A percentile compares a stretch with the other conserved stretches of the same genome.
phyloP scores from a whole-genome alignment of 2,797 vertebrate genomes.

The Clangula hyemalis region DNA sequence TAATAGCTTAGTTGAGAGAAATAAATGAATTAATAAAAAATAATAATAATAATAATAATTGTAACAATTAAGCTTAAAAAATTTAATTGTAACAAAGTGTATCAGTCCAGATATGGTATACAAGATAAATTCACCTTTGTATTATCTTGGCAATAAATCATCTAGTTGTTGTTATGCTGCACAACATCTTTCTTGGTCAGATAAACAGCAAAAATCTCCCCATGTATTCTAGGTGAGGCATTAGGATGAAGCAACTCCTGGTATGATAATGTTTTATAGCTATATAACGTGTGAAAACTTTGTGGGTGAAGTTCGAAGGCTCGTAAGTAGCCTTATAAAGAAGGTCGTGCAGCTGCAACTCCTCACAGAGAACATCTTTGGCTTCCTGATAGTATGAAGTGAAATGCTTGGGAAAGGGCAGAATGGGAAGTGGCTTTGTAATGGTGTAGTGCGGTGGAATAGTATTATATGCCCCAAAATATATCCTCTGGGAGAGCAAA shows the following conservation, averaged over 20 bases:
- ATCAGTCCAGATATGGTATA: conserved; percentile 48
- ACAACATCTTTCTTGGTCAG: neutral
- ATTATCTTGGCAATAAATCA: conserved; percentile 28
- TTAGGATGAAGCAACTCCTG: neutral
- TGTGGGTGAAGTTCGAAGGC: neutral
- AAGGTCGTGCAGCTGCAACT: neutral
- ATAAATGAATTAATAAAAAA: no score
- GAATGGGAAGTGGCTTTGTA: neutral
- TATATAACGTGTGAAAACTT: neutral
- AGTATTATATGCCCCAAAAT: neutral
- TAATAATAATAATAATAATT: neutral
- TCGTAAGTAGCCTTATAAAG: neutral
- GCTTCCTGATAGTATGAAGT: neutral
- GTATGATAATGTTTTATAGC: neutral
- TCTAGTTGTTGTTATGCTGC: conserved; percentile 33
- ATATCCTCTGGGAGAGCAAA: neutral
- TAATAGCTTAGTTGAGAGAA: neutral
- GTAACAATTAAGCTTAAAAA: conserved; percentile 12
- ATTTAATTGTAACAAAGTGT: neutral
- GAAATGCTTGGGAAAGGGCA: neutral
- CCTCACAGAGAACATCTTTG: neutral
- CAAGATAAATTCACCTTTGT: conserved; percentile 40
- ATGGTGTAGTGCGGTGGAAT: rapidly evolving
- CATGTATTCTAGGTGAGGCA: neutral
- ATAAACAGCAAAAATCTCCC: neutral